A percentile compares a stretch with the other conserved stretches of the same genome.
phyloP scores from a whole-genome alignment of 2,797 vertebrate species.

The Myotis myotis region DNA sequence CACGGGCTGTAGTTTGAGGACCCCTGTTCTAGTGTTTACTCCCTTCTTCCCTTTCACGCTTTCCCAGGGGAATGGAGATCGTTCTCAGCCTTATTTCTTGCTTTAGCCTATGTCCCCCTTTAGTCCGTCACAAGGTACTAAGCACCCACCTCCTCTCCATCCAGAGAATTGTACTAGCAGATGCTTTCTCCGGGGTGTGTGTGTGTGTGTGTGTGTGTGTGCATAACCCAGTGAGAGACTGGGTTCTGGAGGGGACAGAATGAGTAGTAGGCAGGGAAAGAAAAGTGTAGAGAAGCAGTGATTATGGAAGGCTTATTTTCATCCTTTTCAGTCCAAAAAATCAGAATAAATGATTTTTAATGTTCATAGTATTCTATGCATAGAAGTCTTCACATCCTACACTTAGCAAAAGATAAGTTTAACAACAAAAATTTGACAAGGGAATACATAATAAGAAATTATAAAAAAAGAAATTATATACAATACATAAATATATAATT shows the following conservation, averaged over 20 bases:
- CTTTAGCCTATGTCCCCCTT: background rate
- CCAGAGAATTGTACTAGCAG: background rate
- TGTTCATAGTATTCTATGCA: background rate
- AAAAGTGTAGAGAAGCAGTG: background rate
- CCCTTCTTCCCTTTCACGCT: background rate
- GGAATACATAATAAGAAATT: background rate
- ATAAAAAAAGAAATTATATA: background rate
- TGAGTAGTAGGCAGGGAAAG: background rate
- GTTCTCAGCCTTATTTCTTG: conserved; percentile 6
- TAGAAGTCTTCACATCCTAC: background rate
- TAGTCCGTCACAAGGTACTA: background rate
- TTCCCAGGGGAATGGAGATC: background rate
- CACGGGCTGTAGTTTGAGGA: too few relatives aligned
- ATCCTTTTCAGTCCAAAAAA: background rate
- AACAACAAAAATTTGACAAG: background rate
- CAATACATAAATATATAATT: background rate
- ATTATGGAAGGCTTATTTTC: background rate
- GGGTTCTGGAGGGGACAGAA: background rate
- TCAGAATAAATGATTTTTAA: background rate
- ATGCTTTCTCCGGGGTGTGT: background rate
- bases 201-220: too few relatives aligned
- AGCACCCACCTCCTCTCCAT: background rate
- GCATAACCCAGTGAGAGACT: background rate
- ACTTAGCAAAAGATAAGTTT: conserved; percentile 21
- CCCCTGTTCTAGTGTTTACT: background rate